A percentile compares a stretch with the other conserved stretches of the same genome.
Evolutionary conservation across 2,113 vertebrate species (phyloP).

Genomic region (Panthera tigris): DNA sequence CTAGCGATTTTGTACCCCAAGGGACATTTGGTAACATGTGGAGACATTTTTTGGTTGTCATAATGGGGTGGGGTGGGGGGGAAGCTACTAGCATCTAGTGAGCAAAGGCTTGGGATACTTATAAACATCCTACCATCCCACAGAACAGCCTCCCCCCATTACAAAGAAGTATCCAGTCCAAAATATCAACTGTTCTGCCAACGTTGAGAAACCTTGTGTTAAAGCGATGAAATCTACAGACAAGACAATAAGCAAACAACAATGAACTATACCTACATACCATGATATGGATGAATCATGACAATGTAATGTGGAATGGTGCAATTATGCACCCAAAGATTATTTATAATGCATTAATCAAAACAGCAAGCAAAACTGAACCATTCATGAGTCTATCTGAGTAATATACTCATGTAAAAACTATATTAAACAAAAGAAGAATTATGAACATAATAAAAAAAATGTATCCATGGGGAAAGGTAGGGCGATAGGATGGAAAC

Average conservation of each 20-base stretch:
- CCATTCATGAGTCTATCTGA: not conserved
- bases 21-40: not conserved
- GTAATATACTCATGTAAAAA: not conserved
- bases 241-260: not conserved
- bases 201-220: rapidly evolving
- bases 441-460: not conserved
- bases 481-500: not conserved
- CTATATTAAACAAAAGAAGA: not conserved
- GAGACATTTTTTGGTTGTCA: not conserved
- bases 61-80: not conserved
- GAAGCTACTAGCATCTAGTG: not conserved
- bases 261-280: not conserved
- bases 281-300: not conserved
- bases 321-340: not conserved
- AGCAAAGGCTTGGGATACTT: not conserved
- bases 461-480: not conserved
- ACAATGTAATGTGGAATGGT: not conserved
- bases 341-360: not conserved
- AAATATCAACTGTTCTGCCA: not conserved
- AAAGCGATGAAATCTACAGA: not conserved
- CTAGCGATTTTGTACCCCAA: not conserved
- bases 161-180: not conserved
- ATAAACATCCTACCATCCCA: not conserved
- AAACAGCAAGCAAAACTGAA: not conserved
- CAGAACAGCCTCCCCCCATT: not conserved